Base-by-base conservation (phyloP, 2,888 invertebrate species). In the Drosophila rellima region DNA sequence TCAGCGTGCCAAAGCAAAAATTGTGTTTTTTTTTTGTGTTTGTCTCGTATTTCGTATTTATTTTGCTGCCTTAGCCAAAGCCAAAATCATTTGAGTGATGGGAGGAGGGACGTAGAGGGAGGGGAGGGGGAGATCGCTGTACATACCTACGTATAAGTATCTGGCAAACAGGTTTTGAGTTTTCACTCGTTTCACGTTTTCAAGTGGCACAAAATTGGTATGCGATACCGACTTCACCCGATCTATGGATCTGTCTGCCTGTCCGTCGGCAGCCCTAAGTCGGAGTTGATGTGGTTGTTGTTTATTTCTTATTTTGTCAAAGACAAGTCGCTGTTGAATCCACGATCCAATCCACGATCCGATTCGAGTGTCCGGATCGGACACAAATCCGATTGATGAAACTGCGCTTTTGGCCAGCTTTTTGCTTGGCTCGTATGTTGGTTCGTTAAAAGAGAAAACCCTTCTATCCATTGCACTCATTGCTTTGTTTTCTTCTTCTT, bases 141-240 rank as follows among this genome's bases (percentile, higher is more conserved):
- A 39, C 31, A 15, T 52, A 39, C 15, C 3, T 52, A 40, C 18
- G 17, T 44, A n/a, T 29, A 20, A 6, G 23, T 64, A 45, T 66
- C 56, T 51, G 47, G 45, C 26, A 73, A 86, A 83, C 83, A 51
- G 57, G 83, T 83, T 83, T 83, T 80, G 81, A 83, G 83, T 86
- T 86, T 83, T 83, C 83, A 86, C 86, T 83, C 83, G 86, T 67
- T 86, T 83, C 86, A 74, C 74, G 83, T 83, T 83, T 86, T 82
- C 70, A 78, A 75, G 69, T 71, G 70, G 69, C 78, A 83, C 70
- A 80, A 81, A 85, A 78, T 87, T 84, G 88, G 83, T 84, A 84
- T 88, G 84, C 85, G 77, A 54, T 77, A 71, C 23, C 40, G 18
- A 42, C 48, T 39, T 20, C 45, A 7, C 26, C 15, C 55, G 8